Conservation (phyloP, 2,888 invertebrate species). For the Andrena minutula region DNA sequence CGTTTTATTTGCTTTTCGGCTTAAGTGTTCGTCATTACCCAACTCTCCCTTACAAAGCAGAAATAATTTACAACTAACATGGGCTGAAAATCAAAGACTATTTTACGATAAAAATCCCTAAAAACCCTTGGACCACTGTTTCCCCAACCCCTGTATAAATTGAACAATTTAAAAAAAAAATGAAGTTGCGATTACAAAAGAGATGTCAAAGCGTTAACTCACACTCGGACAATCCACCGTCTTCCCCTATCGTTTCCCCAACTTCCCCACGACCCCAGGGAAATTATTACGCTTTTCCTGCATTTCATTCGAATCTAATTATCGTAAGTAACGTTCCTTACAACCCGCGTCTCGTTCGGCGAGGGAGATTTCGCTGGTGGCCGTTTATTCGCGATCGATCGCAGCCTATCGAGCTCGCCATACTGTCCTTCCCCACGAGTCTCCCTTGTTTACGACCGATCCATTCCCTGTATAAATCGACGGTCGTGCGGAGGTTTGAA, state of each 20-base stretch:
- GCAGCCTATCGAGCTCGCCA: neutral
- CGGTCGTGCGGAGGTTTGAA: neutral
- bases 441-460: constrained; percentile 15
- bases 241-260: constrained; percentile 2
- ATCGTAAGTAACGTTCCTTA: constrained; percentile 17
- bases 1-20: too few relatives aligned
- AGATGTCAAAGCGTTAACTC: neutral
- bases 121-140: neutral
- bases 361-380: neutral
- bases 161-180: neutral
- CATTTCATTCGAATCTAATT: constrained; percentile 34
- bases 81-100: too few relatives aligned
- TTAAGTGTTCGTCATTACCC: too few relatives aligned
- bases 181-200: neutral
- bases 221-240: neutral
- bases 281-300: constrained; percentile 21
- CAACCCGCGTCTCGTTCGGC: neutral
- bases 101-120: neutral
- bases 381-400: neutral
- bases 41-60: too few relatives aligned
- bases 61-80: too few relatives aligned
- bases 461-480: constrained; percentile 16
- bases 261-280: constrained; percentile 1
- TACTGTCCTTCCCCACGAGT: neutral
- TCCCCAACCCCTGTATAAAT: neutral